Conservation (phyloP, 2,113 vertebrate genomes). For the Antigone vipio region DNA sequence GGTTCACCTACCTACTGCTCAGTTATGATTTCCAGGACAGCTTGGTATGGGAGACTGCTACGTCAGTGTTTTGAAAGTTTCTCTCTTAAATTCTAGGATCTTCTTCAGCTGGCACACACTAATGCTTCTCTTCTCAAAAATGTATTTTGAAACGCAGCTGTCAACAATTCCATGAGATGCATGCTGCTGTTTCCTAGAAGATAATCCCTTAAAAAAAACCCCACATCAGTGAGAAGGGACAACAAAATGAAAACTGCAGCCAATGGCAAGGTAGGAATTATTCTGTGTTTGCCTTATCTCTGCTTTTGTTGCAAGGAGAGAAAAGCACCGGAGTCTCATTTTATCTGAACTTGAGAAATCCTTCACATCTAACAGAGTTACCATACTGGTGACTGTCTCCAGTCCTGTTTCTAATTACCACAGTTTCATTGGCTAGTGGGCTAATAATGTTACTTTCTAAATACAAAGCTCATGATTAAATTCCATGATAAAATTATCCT, state of each 20-base stretch:
- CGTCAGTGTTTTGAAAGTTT: neutral
- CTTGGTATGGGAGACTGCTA: neutral
- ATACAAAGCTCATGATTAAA: neutral
- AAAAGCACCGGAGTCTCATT: neutral
- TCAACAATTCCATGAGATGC: neutral
- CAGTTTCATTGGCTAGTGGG: neutral
- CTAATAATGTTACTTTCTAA: neutral
- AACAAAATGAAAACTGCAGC: neutral
- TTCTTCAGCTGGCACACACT: neutral
- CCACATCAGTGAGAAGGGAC: neutral
- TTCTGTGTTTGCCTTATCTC: neutral
- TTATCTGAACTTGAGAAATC: neutral
- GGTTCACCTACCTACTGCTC: neutral
- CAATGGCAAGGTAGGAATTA: neutral
- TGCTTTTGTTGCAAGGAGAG: neutral
- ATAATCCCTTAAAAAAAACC: neutral
- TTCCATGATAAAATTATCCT: neutral
- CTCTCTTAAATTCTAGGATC: neutral
- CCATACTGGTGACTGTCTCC: neutral
- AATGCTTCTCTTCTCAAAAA: neutral
- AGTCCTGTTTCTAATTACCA: neutral
- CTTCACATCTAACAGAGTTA: neutral
- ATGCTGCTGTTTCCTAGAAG: neutral
- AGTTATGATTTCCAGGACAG: neutral
- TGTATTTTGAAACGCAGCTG: neutral